A percentile compares a stretch with the other conserved stretches of the same genome.
These are phyloP conservation scores for Rhinichthys osculus DNA, from an alignment of 2,797 vertebrate genomes.

Conservation along the genomic window DNA sequence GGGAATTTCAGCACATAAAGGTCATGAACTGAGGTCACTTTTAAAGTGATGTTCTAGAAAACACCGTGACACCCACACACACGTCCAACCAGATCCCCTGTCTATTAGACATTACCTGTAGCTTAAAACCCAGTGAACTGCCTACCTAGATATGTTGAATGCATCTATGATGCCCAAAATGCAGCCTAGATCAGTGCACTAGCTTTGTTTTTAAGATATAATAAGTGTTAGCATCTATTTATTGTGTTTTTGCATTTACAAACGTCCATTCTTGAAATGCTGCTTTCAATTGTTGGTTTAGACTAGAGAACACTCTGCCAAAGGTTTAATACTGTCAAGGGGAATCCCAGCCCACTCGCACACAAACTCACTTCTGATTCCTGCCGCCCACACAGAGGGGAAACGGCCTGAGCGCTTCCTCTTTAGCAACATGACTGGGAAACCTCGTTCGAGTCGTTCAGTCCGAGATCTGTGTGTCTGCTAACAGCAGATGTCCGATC, in stretches of 20 bases:
- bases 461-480: not conserved
- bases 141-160: not conserved
- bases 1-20: constrained; percentile 23
- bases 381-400: constrained; percentile 26
- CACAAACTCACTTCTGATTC: constrained; percentile 43
- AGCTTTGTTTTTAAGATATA: not conserved
- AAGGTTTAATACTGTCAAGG: not conserved
- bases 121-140: not conserved
- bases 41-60: constrained; percentile 15
- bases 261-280: constrained; percentile 8
- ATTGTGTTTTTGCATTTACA: not conserved
- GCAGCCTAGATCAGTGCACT: not conserved
- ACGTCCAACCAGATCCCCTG: not conserved
- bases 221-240: too few relatives aligned
- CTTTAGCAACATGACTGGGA: not conserved
- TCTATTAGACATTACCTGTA: not conserved
- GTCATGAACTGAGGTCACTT: constrained; percentile 1
- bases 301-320: not conserved
- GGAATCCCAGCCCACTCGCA: constrained; percentile 9
- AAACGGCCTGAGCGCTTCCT: not conserved
- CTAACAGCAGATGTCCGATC: constrained; percentile 5
- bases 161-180: not conserved
- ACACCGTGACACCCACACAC: not conserved
- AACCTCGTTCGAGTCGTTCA: not conserved
- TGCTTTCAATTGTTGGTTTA: constrained; percentile 18